Conservation (phyloP, 2,113 vertebrate species). For the Prolemur simus region DNA sequence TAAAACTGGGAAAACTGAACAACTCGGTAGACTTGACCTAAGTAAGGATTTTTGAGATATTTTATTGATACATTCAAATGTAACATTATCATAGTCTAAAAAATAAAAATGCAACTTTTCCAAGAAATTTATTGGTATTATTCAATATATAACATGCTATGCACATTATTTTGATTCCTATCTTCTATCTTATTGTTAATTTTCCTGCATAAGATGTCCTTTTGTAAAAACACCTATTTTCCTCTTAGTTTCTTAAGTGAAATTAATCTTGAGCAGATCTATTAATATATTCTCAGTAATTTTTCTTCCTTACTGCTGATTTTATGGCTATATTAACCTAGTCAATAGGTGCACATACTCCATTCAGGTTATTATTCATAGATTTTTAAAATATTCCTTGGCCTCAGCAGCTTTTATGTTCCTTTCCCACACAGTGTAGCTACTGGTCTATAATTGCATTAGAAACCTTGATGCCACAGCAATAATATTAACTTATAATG, state of each 20-base stretch:
- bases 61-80: not conserved
- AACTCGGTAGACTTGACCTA: not conserved
- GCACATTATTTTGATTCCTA: not conserved
- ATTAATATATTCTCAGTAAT: not conserved
- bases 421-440: not conserved
- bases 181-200: not conserved
- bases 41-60: not conserved
- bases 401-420: not conserved
- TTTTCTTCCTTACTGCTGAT: slow-evolving; percentile 7
- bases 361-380: not conserved
- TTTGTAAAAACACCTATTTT: not conserved
- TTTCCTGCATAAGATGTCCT: not conserved
- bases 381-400: not conserved
- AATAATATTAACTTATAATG: not conserved
- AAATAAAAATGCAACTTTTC: not conserved
- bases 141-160: not conserved
- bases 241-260: not conserved
- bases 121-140: not conserved
- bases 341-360: not conserved
- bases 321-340: slow-evolving; percentile 38
- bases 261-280: not conserved
- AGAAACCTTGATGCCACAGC: not conserved
- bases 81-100: not conserved
- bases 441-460: not conserved
- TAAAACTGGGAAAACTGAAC: not conserved